Base-by-base conservation (phyloP, 2,888 invertebrate genomes). In the Drosophila meridiana region DNA sequence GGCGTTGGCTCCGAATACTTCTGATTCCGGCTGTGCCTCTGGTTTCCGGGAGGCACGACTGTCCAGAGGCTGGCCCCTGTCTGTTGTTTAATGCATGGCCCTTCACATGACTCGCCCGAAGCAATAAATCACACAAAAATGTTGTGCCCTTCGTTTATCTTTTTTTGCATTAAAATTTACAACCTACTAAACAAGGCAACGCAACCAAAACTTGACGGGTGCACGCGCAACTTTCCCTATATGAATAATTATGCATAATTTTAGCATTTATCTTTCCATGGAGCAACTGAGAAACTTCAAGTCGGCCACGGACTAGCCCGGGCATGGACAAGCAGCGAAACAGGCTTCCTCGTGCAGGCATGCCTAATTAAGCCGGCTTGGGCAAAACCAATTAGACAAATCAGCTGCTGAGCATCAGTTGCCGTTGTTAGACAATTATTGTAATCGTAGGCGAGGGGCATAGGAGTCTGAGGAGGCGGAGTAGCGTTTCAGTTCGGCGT, bases 31-130 rank as follows among this genome's bases (percentile, higher is more conserved):
- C 76, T 43, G 57, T 45, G 61, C 65, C 68, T 70, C 76, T 65
- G 67, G 73, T 50, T 77, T 72, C 77, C 78, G 61, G 68, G 65
- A 42, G 80, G 63, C 68, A 65, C 73, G 77, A 63, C 40, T 82
- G 84, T 74, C 86, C 88, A 88, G 88, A 86, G 81, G 83, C 88
- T 80, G 84, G 80, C 83, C 80, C 86, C 69, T 77, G 85, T 88
- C 89, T 89, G 76, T 74, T 87, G 68, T 87, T 87, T 89, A 84
- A 84, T 84, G 88, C 83, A 84, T 84, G 82, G 76, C 72, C 82
- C 82, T 82, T 83, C 79, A 82, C 80, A 69, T 78, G 83, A 26
- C 76, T 53, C 40, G 69, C 72, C 74, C 70, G 56, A 76, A 77
- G 67, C 89, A 73, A 86, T 86, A 86, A 86, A 86, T 86, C 85